Percentiles rank a stretch among this genome's conserved stretches.
Conservation (phyloP, 2,113 vertebrate genomes). For the Microtus pennsylvanicus region DNA sequence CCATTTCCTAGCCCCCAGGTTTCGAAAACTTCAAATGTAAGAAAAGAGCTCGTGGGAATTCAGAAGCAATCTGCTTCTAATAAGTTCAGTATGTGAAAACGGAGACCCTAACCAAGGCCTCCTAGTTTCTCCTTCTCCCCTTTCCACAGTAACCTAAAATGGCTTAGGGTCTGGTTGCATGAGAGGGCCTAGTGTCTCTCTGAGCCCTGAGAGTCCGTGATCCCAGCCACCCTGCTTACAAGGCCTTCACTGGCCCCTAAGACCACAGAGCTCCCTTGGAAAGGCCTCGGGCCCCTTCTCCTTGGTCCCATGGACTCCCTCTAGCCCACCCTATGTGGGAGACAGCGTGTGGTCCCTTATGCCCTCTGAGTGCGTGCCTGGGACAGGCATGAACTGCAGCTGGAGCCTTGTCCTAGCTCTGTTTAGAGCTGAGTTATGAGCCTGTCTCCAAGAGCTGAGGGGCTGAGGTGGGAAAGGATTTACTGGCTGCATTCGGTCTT, state of each 20-base stretch:
- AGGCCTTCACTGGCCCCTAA: background rate
- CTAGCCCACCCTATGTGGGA: background rate
- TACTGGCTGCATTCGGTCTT: constrained; percentile 55
- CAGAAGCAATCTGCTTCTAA: constrained; percentile 53
- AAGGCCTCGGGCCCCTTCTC: background rate
- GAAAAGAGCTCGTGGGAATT: constrained; percentile 10
- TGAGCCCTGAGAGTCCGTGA: background rate
- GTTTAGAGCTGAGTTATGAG: constrained; percentile 77
- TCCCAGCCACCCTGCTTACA: background rate
- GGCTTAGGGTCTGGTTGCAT: background rate
- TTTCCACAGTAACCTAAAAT: background rate
- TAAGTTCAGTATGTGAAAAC: constrained; percentile 61
- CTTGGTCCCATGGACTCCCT: background rate
- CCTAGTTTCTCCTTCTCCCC: background rate
- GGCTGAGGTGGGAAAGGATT: constrained; percentile 61
- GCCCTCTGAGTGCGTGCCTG: background rate
- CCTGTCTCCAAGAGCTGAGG: constrained; percentile 62
- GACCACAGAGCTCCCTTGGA: background rate
- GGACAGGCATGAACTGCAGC: constrained; percentile 33
- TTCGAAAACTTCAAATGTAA: constrained; percentile 31
- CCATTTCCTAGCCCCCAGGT: background rate
- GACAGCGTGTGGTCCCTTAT: background rate
- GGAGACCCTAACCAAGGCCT: background rate
- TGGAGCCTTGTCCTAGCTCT: constrained; percentile 47
- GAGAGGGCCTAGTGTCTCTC: background rate